Base-by-base conservation (phyloP, 2,113 vertebrate genomes). In the Lanius collurio region DNA sequence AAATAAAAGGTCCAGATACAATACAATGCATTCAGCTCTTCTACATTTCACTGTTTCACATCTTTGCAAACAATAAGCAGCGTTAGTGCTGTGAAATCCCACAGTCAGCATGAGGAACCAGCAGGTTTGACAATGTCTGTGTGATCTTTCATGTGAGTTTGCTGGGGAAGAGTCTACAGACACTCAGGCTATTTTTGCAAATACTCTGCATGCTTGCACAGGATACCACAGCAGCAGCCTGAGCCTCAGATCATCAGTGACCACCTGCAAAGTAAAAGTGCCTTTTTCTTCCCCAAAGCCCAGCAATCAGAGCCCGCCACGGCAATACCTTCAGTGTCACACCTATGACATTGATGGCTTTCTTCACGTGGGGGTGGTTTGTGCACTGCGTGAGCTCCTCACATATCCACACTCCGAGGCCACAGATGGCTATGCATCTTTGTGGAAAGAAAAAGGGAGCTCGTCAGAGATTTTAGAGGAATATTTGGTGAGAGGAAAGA, bases 391-490 rank as follows among this genome's bases (percentile, higher is more conserved):
- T 98, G 23, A 99, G 98, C 90, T 99, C 99, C 97, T 99, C 99
- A 63, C 99, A 99, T 77, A 99, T 98, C 99, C 99, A 99, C 42
- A 99, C 87, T 11, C 99, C 99, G 4, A 99, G 98, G 93, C 98
- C 99, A 97, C 99, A 99, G 83, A 99, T 97, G 30, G 99, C 99
- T 63, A 99, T 98, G 94, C 99, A 99, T 52, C 99, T 99, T 96
- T 78, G 59, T 8, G 41, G 67, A 91, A 46, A 90, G 41, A 55
- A 92, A 86, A 81, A n/a, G 3, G 3, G 26, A 6, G 35, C 57
- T 35, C 22, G 53, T 93, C 80, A 88, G 15, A 14, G 89, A 64
- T 44, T 64, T 59, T 37, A 44, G 53, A 83, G 75, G 7, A 57
- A 23, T 41, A 70, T 77, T 93, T 33, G 13, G 5, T 22, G 6